Evolutionary conservation across 2,888 invertebrate species (phyloP).

Genomic region (Lobophora halterata): DNA sequence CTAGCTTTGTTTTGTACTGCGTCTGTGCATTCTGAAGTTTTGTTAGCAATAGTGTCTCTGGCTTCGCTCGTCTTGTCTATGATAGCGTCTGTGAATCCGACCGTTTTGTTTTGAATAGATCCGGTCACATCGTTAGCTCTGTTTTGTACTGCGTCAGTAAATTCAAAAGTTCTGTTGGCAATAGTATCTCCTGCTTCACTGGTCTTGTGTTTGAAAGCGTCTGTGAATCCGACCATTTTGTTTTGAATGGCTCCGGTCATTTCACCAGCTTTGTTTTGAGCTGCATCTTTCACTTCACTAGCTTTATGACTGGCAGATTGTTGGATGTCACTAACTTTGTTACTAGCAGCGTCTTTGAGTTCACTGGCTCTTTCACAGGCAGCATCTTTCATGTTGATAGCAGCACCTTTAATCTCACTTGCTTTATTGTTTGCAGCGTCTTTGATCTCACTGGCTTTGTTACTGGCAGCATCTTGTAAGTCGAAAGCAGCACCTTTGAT

Average conservation of each 20-base stretch:
- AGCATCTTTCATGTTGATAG: too few species aligned
- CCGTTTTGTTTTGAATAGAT: conserved; percentile 35
- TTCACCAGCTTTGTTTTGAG: conserved; percentile 34
- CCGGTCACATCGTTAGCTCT: conserved; percentile 35
- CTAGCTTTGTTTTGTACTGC: conserved; percentile 30
- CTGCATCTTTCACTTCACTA: conserved; percentile 31
- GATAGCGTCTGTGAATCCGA: conserved; percentile 33
- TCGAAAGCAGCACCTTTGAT: conserved; percentile 35
- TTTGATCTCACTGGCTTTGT: conserved; percentile 28
- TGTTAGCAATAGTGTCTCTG: conserved; percentile 30
- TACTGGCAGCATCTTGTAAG: conserved; percentile 26
- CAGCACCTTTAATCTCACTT: conserved; percentile 37
- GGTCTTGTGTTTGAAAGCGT: conserved; percentile 35
- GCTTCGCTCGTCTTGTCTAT: conserved; percentile 32
- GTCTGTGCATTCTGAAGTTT: conserved; percentile 35
- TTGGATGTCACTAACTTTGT: conserved; percentile 32
- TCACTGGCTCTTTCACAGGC: conserved; percentile 42
- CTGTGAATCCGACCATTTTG: conserved; percentile 31
- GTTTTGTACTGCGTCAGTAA: conserved; percentile 33
- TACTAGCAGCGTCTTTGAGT: conserved; percentile 28
- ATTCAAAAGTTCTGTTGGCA: conserved; percentile 32
- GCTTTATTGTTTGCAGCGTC: conserved; percentile 42
- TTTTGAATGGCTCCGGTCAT: conserved; percentile 36
- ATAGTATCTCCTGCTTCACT: conserved; percentile 31
- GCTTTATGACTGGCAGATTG: conserved; percentile 27